A percentile compares a stretch with the other conserved stretches of the same genome.
These are phyloP conservation scores for Echiichthys vipera DNA, from an alignment of 2,797 vertebrate genomes.

Conservation along the genomic window DNA sequence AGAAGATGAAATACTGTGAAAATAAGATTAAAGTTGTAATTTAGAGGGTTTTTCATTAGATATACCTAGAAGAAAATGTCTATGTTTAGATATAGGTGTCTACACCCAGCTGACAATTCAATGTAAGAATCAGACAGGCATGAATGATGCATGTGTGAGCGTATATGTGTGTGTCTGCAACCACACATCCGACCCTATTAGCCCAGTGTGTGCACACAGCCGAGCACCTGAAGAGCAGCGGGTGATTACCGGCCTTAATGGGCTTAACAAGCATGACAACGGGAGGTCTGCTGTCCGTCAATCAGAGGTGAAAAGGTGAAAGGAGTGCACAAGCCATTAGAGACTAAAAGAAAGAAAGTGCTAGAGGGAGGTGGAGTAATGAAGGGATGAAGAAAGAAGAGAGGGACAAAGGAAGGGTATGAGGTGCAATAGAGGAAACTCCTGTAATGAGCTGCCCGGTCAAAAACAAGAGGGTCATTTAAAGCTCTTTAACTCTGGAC, in stretches of 20 bases:
- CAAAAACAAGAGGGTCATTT: constrained; percentile 50
- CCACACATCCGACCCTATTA: constrained; percentile 35
- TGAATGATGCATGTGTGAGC: neutral
- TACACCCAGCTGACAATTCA: neutral
- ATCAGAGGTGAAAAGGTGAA: constrained; percentile 61
- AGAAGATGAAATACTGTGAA: neutral
- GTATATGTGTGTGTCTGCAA: neutral
- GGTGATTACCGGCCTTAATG: constrained; percentile 75
- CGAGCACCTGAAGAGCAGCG: constrained; percentile 61
- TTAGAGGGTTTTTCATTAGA: neutral
- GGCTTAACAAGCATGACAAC: constrained; percentile 76
- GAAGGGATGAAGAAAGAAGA: constrained; percentile 9
- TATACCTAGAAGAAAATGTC: neutral
- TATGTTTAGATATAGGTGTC: neutral
- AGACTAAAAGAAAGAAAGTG: constrained; percentile 21
- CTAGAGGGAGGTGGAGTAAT: neutral
- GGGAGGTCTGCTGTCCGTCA: constrained; percentile 73
- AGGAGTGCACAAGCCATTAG: constrained; percentile 48
- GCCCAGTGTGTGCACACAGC: constrained; percentile 36
- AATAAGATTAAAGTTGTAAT: neutral
- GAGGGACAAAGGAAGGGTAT: neutral
- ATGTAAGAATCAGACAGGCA: neutral
- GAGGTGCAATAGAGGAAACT: constrained; percentile 21
- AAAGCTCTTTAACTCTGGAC: constrained; percentile 35
- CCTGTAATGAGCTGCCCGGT: constrained; percentile 32